Conservation (phyloP, 2,888 invertebrate genomes). For the Kuschelorhynchus macadamiae region DNA sequence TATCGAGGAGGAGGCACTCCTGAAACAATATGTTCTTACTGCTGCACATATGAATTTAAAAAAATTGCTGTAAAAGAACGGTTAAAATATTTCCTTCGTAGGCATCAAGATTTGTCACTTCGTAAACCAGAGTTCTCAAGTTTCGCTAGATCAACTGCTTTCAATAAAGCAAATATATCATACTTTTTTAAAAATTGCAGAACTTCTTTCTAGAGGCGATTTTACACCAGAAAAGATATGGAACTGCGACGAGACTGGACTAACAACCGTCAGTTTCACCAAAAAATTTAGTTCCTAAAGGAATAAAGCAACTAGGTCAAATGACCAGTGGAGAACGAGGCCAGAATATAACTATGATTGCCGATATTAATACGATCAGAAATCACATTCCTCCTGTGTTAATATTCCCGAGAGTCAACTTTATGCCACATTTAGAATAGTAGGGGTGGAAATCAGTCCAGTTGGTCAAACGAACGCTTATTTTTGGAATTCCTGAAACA, state of each 20-base stretch:
- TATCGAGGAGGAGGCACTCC: too few relatives aligned
- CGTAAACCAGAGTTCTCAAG: conserved; percentile 56
- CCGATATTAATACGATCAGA: conserved; percentile 18
- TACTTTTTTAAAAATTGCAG: conserved; percentile 47
- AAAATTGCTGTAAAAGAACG: conserved; percentile 38
- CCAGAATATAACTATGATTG: conserved; percentile 51
- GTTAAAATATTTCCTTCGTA: conserved; percentile 44
- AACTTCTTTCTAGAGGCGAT: conserved; percentile 11
- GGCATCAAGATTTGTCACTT: conserved; percentile 52
- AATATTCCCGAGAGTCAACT: conserved; percentile 48
- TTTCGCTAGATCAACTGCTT: conserved; percentile 56
- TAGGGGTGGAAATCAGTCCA: conserved; percentile 54
- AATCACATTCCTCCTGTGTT: conserved; percentile 10
- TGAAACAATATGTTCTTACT: too few relatives aligned
- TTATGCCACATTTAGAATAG: conserved; percentile 48
- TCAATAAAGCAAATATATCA: conserved; percentile 55
- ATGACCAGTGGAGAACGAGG: conserved; percentile 52
- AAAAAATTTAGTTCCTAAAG: conserved; percentile 57
- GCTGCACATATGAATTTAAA: too few relatives aligned
- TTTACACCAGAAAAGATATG: too few relatives aligned
- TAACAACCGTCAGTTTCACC: conserved; percentile 56
- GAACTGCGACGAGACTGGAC: conserved; percentile 58
- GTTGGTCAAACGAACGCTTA: conserved; percentile 56
- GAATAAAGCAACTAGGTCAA: conserved; percentile 55
- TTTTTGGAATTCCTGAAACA: conserved; percentile 47